Evolutionary conservation across 92 coral and sea anemone species (phyloP), one percentile per base, ranked within the genome.

Genomic region (Parazoanthus darwini): DNA sequence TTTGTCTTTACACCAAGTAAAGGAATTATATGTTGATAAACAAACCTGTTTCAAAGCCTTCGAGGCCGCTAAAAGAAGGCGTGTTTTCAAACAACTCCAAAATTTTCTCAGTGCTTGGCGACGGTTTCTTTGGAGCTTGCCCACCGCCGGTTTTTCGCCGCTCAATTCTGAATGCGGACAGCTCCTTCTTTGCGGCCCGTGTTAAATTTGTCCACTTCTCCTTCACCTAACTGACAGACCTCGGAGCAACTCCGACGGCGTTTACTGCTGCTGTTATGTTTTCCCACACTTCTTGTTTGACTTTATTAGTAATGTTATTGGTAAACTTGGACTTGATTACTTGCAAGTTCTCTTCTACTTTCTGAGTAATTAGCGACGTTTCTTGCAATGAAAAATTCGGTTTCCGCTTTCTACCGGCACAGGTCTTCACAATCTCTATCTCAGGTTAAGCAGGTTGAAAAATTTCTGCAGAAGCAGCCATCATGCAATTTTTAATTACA

Each of bases 191-290:
- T 74, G 89, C 89, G 18, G 67, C 83, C 78, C 88, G 33, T 68
- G 82, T 87, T 48, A 91, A 37, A 74, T 88, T 91, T 63, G 89
- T 82, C 93, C 93, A 88, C 88, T 91, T 91, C 70, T 91, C 89
- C 75, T 88, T 88, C 10, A 88, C 82, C 16, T 91, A 91, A 23
- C 75, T 87, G 23, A 73, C 88, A 0, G 68, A 37, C 44, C 93
- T 79, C 26, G 58, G 58, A 39, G 91, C 83, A 78, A 84, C 88
- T 59, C 76, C 84, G 66, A 89, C 48, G 7, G 91, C 88, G 44
- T 71, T 88, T 6, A 91, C 91, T 6, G 83, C 75, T 36, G 50
- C 20, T 3, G 93, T 81, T 14, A 91, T 88, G 81, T 91, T 88
- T 50, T 89, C 88, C 91, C 91, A 82, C 43, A 83, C 74, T 83